Evolutionary conservation across 2,888 invertebrate genomes (phyloP), one percentile per base, ranked within the genome.

Genomic region (Phragmatobia fuliginosa): DNA sequence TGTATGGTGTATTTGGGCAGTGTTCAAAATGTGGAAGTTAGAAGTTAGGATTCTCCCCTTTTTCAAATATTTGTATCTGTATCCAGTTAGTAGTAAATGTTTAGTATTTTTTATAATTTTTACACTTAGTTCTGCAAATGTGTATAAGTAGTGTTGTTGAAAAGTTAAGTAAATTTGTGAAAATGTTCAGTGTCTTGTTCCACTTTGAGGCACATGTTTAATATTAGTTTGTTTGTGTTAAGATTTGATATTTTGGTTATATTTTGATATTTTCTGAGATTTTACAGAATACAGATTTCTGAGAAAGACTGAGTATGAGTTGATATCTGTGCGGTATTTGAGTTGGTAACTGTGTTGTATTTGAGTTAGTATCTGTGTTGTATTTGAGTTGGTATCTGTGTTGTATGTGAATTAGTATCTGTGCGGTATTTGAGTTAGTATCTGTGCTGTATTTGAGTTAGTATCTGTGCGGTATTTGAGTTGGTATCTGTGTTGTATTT

Each of bases 1-100:
- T 89, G 90, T 88, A 75, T 66, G 85, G 86, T 69, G 72, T 82
- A 79, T 85, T 49, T 73, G 75, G 75, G 60, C 62, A 77, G 79
- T 80, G 74, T 78, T 66, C 45, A 60, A 31, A 60, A 41, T 71
- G 18, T 56, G 10, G n/a, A 11, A 16, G 18, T 31, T 14, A 1
- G 1, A 14, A 33, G 10, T 62, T 28, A 16, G 14, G 18, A 36
- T 28, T 28, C 16, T 56, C 11, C 10, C 3, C n/a, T n/a, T 25
- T 52, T 52, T 52, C 5, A 25, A 25, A 52, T 52, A 25, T 52
- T 25, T n/a, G 25, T 52, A 10, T 52, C 3, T 11, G 11, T 1
- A 11, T 52, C 25, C 1, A 14, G 25, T 11, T 52, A 25, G 14
- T 52, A 52, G 25, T 52, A 25, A 52, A 25, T 14, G 11, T 52